Percentiles rank a stretch among this genome's conserved stretches.
Evolutionary conservation across 2,113 vertebrate species (phyloP).

Genomic region (Dendropsophus ebraccatus): DNA sequence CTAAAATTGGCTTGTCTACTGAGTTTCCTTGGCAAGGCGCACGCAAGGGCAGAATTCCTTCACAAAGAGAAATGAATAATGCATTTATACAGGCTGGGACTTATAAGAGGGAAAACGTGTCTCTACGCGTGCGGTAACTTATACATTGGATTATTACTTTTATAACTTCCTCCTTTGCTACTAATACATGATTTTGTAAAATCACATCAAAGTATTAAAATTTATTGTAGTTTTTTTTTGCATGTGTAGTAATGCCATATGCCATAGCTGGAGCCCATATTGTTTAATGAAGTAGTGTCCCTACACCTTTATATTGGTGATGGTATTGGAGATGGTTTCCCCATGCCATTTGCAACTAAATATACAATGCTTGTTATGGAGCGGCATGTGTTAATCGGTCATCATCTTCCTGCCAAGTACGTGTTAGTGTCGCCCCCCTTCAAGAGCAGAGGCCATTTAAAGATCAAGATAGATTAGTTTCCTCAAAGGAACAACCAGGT

Average conservation of each 20-base stretch:
- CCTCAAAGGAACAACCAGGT: conserved; percentile 55
- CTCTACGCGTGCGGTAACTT: neutral
- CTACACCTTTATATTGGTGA: neutral
- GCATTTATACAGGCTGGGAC: conserved; percentile 2
- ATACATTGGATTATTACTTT: neutral
- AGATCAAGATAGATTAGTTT: conserved; percentile 64
- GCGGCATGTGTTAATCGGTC: neutral
- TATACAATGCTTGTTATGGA: neutral
- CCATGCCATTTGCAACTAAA: no score
- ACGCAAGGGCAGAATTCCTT: conserved; percentile 42
- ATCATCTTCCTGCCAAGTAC: conserved; percentile 62
- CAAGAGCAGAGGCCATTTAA: conserved; percentile 51
- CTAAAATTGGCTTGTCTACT: conserved; percentile 74
- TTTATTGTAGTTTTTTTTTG: neutral
- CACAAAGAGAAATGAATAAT: conserved; percentile 29
- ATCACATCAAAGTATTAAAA: no score
- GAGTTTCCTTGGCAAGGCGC: conserved; percentile 63
- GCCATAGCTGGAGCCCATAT: neutral
- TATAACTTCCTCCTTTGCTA: neutral
- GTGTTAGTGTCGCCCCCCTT: conserved; percentile 19
- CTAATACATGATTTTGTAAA: neutral
- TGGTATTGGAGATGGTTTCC: no score
- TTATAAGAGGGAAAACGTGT: neutral
- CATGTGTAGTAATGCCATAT: neutral
- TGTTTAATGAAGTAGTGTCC: neutral